Conservation (phyloP, 2,797 vertebrate genomes). For the Novumbra hubbsi region DNA sequence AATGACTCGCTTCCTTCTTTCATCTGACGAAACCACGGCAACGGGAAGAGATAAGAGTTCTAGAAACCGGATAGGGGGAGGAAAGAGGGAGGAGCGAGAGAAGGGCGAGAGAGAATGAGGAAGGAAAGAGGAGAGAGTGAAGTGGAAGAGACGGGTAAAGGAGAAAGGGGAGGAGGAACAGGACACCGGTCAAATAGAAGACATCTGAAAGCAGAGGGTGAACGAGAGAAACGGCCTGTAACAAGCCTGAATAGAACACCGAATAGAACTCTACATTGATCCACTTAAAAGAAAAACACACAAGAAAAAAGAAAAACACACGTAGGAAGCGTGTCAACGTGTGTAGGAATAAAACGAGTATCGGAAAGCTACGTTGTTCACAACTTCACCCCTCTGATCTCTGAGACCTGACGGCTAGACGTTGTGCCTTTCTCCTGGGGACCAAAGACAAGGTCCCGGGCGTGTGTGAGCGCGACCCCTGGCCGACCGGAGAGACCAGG, state of each 20-base stretch:
- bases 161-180: too few relatives aligned
- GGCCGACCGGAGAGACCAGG: constrained; percentile 37
- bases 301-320: too few relatives aligned
- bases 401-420: too few relatives aligned
- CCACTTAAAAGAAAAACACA: background rate
- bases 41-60: background rate
- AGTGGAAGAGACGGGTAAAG: too few relatives aligned
- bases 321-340: too few relatives aligned
- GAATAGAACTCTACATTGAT: background rate
- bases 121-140: too few relatives aligned
- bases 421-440: background rate
- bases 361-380: too few relatives aligned
- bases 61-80: background rate
- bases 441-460: background rate
- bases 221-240: background rate
- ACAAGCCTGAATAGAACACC: background rate
- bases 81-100: too few relatives aligned
- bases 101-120: too few relatives aligned
- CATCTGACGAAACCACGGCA: too few relatives aligned
- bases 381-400: too few relatives aligned
- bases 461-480: constrained; percentile 17
- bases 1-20: constrained; percentile 38
- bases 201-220: background rate
- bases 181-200: background rate
- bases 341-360: too few relatives aligned